Percentiles rank a stretch among this genome's conserved stretches.
Conservation (phyloP, 2,797 vertebrate genomes). For the Chiropotes sagulatus region DNA sequence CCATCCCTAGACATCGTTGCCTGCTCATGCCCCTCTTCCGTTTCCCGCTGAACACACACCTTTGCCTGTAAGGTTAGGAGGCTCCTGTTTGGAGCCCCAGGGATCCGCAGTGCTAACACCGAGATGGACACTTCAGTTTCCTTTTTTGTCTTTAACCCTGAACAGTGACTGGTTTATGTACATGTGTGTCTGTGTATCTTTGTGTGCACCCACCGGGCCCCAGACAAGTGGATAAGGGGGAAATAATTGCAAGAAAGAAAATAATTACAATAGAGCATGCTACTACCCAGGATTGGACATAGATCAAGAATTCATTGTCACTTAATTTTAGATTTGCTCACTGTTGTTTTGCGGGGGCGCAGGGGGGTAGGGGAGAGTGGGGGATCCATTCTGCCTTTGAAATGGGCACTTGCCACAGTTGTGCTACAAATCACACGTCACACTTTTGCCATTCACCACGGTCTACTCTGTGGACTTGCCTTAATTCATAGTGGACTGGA, state of each 20-base stretch:
- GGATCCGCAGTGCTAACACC: background rate
- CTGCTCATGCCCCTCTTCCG: rapidly evolving
- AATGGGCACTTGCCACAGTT: background rate
- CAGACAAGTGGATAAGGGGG: background rate
- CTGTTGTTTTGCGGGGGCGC: background rate
- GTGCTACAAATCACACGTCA: background rate
- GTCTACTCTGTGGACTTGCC: slow-evolving; percentile 26
- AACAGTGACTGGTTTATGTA: background rate
- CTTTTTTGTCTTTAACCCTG: slow-evolving; percentile 77
- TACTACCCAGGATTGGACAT: background rate
- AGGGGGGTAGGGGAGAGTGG: background rate
- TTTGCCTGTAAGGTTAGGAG: slow-evolving; percentile 26
- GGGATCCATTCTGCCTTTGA: background rate
- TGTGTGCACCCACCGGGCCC: slow-evolving; percentile 22
- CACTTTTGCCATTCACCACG: slow-evolving; percentile 13
- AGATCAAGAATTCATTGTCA: slow-evolving; percentile 40
- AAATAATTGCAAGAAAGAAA: background rate
- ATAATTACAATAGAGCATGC: background rate
- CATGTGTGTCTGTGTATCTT: slow-evolving; percentile 31
- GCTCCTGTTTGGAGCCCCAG: slow-evolving; percentile 60
- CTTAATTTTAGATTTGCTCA: slow-evolving; percentile 17
- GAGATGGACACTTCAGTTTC: background rate
- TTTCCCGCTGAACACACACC: background rate
- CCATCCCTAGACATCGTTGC: slow-evolving; percentile 34
- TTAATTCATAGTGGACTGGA: background rate